Evolutionary conservation across 2,113 vertebrate species (phyloP), one percentile per base, ranked within the genome.

Genomic region (Poicephalus gulielmi): DNA sequence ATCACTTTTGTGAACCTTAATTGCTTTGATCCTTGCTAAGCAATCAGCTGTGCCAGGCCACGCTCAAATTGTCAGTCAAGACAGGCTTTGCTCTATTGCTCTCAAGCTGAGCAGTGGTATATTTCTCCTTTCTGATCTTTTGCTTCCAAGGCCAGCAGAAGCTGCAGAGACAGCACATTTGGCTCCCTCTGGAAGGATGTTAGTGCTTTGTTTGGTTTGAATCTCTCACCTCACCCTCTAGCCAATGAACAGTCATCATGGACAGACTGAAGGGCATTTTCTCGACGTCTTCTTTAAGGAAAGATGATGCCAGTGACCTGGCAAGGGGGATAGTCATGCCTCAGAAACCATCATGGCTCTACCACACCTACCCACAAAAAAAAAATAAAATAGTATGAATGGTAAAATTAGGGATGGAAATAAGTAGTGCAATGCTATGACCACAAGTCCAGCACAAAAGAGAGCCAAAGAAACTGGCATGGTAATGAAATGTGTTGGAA

Each of bases 91-190:
- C 55, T 73, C 69, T 73, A 8, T 7, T 82, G 39, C 62, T 63
- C 47, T 89, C 83, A 69, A 18, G 20, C 24, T 24, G 17, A 76
- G 49, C 37, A 66, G 63, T 2, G 9, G n/a, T 75, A 9, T 59
- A 37, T 86, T 92, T 52, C 28, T 78, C n/a, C 71, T 33, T 68
- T 43, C 47, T 43, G 52, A 19, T 52, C 28, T 62, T 31, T 83
- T 92, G 35, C 52, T 73, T 49, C 60, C 77, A 76, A 62, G 13
- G 44, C 33, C 88, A 95, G 76, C 47, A 93, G 73, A 90, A 88
- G 86, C 73, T 97, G 90, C 94, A 93, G 90, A 95, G 88, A 69
- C 73, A 95, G 86, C 81, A 94, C 50, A 69, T 89, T 77, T 83
- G 57, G n/a, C 62, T 92, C 62, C 55, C 37, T 79, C 41, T 17